These are phyloP conservation scores for Teleogryllus occipitalis DNA, from an alignment of 1,140 invertebrate genomes.

Conservation along the genomic window DNA sequence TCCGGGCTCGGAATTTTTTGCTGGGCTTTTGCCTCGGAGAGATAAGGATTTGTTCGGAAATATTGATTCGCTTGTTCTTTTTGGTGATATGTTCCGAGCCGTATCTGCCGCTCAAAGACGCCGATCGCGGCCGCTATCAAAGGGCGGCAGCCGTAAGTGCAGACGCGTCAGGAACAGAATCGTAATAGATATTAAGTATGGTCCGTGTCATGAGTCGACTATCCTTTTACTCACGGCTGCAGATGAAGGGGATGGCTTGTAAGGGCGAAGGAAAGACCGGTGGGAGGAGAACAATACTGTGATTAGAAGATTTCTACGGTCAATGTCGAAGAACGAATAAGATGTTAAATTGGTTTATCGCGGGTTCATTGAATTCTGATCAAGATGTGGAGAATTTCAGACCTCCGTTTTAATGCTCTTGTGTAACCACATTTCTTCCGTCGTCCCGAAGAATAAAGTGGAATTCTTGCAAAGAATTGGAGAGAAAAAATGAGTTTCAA, in stretches of 20 bases:
- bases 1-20: neutral
- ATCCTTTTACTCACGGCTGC: neutral
- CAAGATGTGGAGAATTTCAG: too few species aligned
- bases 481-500: too few species aligned
- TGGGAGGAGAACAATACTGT: too few species aligned
- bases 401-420: too few species aligned
- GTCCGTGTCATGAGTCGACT: neutral
- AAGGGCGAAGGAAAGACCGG: too few species aligned
- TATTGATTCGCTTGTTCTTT: neutral
- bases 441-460: too few species aligned
- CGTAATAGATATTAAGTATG: constrained; percentile 5
- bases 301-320: too few species aligned
- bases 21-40: neutral
- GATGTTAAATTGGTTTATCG: too few species aligned
- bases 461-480: too few species aligned
- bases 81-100: neutral
- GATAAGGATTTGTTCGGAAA: constrained; percentile 4
- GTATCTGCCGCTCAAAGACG: neutral
- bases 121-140: neutral
- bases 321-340: too few species aligned
- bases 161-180: neutral
- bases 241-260: neutral
- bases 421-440: too few species aligned
- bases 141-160: neutral
- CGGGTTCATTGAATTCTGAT: too few species aligned